Evolutionary conservation across 2,797 vertebrate species (phyloP).

Genomic region (Trachurus trachurus): DNA sequence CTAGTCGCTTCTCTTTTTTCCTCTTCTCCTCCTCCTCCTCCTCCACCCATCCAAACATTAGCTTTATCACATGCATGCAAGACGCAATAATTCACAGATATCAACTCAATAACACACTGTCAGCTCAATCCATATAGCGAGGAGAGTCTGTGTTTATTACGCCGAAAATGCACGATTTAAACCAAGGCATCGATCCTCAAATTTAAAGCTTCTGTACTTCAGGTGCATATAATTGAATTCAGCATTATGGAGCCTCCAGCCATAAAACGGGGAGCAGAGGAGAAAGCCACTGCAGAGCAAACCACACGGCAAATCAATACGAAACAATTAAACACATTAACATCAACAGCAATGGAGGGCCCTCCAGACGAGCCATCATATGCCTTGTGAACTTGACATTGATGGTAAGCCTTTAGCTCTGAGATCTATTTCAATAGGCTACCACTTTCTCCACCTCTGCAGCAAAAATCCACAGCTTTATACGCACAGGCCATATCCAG

Average conservation of each 20-base stretch:
- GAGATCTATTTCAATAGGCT: slow-evolving; percentile 78
- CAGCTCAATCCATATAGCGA: slow-evolving; percentile 54
- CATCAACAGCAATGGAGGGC: slow-evolving; percentile 79
- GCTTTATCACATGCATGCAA: slow-evolving; percentile 54
- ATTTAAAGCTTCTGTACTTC: slow-evolving; percentile 83
- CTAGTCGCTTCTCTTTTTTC: slow-evolving; percentile 22
- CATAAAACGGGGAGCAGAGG: slow-evolving; percentile 70
- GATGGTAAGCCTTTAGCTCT: slow-evolving; percentile 77
- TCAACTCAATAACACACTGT: slow-evolving; percentile 69
- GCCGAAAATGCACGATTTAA: slow-evolving; percentile 77
- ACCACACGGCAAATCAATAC: slow-evolving; percentile 85
- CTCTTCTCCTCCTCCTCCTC: not conserved
- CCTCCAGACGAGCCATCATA: slow-evolving; percentile 80
- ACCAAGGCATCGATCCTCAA: slow-evolving; percentile 77
- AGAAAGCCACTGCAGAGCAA: slow-evolving; percentile 72
- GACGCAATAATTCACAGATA: slow-evolving; percentile 66
- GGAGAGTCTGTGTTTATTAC: slow-evolving; percentile 67
- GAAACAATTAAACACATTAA: slow-evolving; percentile 89
- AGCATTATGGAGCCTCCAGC: slow-evolving; percentile 82
- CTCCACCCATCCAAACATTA: slow-evolving; percentile 59
- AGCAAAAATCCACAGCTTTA: slow-evolving; percentile 75
- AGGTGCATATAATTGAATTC: slow-evolving; percentile 86
- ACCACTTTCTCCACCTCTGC: slow-evolving; percentile 82
- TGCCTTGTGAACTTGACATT: slow-evolving; percentile 84
- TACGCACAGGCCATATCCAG: slow-evolving; percentile 67